Conservation (phyloP, 2,888 invertebrate species). For the Archips xylosteana region DNA sequence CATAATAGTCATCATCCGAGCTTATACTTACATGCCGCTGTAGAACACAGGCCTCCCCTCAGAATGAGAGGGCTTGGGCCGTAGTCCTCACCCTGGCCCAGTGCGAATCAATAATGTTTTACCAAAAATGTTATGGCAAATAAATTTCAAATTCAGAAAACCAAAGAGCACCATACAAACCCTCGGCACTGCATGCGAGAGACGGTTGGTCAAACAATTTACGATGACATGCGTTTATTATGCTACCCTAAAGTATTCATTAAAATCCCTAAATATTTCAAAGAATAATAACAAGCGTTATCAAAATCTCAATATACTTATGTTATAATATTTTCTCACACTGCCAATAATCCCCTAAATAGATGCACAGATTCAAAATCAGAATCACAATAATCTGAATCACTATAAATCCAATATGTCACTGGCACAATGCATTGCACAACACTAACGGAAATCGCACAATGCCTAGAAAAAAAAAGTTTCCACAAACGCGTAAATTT, state of each 20-base stretch:
- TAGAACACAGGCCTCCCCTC: too few species aligned
- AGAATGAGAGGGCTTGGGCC: too few species aligned
- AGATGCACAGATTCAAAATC: constrained; percentile 48
- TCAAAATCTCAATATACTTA: constrained; percentile 19
- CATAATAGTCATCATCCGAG: not conserved
- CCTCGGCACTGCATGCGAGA: not conserved
- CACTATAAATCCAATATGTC: constrained; percentile 59
- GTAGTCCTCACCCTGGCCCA: too few species aligned
- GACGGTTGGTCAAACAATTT: not conserved
- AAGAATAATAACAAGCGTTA: constrained; percentile 8
- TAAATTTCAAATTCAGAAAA: not conserved
- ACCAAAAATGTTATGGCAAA: not conserved
- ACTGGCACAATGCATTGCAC: constrained; percentile 57
- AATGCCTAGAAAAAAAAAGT: constrained; percentile 63
- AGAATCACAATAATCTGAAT: constrained; percentile 45
- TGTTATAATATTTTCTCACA: constrained; percentile 32
- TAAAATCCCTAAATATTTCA: not conserved
- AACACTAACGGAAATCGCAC: constrained; percentile 57
- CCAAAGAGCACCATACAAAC: not conserved
- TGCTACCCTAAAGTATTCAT: not conserved
- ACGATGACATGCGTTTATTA: not conserved
- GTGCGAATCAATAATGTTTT: too few species aligned
- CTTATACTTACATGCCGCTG: too few species aligned
- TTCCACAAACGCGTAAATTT: constrained; percentile 75
- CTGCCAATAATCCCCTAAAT: constrained; percentile 46